These are phyloP conservation scores for Polypterus bichir DNA, from an alignment of 2,113 vertebrate genomes.

Conservation along the genomic window DNA sequence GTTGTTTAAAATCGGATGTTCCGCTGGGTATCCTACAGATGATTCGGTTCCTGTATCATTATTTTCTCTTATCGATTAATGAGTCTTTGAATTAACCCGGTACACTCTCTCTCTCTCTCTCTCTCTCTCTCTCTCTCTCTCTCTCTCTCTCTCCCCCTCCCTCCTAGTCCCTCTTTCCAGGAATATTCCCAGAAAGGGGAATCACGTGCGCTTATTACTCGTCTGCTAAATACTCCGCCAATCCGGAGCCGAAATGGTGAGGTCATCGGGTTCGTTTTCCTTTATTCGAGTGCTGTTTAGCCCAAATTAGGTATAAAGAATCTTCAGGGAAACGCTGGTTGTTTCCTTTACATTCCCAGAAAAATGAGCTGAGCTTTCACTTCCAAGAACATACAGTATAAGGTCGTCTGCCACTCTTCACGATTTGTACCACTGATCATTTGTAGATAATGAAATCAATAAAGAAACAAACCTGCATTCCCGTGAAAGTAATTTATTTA, in stretches of 20 bases:
- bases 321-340: no score
- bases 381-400: no score
- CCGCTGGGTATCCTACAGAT: no score
- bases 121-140: constrained; percentile 14
- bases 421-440: no score
- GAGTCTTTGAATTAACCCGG: background rate
- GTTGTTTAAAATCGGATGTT: no score
- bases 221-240: constrained; percentile 16
- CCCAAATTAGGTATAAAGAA: no score
- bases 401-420: no score
- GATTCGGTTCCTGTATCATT: background rate
- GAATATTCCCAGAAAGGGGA: constrained; percentile 32
- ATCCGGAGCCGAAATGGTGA: constrained; percentile 12
- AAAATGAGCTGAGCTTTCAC: no score
- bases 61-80: background rate
- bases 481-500: no score
- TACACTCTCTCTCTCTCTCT: background rate
- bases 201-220: constrained; percentile 22
- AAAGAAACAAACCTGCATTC: no score
- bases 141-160: constrained; percentile 11
- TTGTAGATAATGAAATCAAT: no score
- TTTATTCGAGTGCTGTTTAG: background rate
- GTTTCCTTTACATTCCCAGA: no score
- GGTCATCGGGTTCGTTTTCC: constrained; percentile 3
- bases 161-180: constrained; percentile 33